Conservation (phyloP, 2,888 invertebrate genomes). For the Onthophagus sagittarius region DNA sequence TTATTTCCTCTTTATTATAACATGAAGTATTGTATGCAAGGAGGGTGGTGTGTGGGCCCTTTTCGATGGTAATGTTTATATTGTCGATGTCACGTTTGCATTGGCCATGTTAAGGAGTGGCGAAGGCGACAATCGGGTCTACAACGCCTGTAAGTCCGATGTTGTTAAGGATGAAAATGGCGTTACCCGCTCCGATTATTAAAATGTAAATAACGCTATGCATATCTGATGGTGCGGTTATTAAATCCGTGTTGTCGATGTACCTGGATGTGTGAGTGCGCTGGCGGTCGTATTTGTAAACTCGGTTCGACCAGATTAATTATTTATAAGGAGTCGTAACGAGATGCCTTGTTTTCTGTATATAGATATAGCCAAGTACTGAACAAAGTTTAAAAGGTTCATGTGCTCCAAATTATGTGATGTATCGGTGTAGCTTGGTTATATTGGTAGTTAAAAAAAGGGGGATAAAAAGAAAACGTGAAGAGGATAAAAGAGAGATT, state of each 20-base stretch:
- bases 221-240: constrained; percentile 12
- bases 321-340: constrained; percentile 6
- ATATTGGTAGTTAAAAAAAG: not conserved
- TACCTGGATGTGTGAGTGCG: not conserved
- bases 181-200: not conserved
- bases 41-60: not conserved
- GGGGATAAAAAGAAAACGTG: not conserved
- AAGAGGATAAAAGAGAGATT: not conserved
- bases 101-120: constrained; percentile 1
- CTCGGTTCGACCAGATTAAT: constrained; percentile 2
- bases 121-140: not conserved
- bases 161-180: not conserved
- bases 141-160: not conserved
- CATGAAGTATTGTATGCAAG: not conserved
- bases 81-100: constrained; percentile 3
- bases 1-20: not conserved
- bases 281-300: constrained; percentile 3
- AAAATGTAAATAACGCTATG: constrained; percentile 10
- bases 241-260: constrained; percentile 10
- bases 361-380: not conserved
- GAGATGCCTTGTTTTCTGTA: not conserved
- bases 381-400: not conserved
- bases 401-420: not conserved
- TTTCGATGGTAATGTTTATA: constrained; percentile 12
- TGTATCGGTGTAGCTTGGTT: not conserved